Percentiles rank a stretch among this genome's conserved stretches.
These are phyloP conservation scores for Ornithoptera alexandrae DNA, from an alignment of 2,888 invertebrate species.

Conservation along the genomic window DNA sequence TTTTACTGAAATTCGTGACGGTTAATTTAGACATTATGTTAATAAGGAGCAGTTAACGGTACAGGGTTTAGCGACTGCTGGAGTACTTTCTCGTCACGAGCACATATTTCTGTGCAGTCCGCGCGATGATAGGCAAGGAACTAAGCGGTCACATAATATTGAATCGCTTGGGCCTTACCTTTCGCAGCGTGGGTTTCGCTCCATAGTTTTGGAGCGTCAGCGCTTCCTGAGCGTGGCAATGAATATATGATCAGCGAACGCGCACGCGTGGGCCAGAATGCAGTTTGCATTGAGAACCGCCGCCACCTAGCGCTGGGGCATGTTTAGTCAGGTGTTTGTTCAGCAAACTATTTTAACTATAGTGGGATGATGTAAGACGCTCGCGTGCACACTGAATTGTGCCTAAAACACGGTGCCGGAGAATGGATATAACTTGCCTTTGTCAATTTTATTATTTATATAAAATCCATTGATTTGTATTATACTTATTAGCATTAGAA, in stretches of 20 bases:
- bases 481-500: neutral
- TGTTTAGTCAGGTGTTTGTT: constrained; percentile 39
- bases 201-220: constrained; percentile 71
- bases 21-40: constrained; percentile 61
- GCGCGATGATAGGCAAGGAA: constrained; percentile 57
- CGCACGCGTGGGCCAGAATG: constrained; percentile 57
- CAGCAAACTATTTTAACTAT: constrained; percentile 33
- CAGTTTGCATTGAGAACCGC: constrained; percentile 67
- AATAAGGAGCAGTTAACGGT: constrained; percentile 44
- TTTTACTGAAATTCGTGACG: constrained; percentile 64
- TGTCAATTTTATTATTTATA: neutral
- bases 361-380: constrained; percentile 28
- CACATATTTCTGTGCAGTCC: constrained; percentile 52
- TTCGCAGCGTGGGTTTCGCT: constrained; percentile 74
- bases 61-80: constrained; percentile 46
- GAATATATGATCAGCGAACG: constrained; percentile 64
- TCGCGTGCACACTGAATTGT: constrained; percentile 16
- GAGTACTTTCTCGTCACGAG: constrained; percentile 48
- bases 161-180: constrained; percentile 55
- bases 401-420: neutral
- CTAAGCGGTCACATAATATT: constrained; percentile 60
- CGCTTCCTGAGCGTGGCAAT: constrained; percentile 74
- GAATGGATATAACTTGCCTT: neutral
- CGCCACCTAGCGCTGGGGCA: constrained; percentile 37
- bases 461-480: neutral